Base-by-base conservation (phyloP, 2,113 vertebrate species). In the Sitta europaea region DNA sequence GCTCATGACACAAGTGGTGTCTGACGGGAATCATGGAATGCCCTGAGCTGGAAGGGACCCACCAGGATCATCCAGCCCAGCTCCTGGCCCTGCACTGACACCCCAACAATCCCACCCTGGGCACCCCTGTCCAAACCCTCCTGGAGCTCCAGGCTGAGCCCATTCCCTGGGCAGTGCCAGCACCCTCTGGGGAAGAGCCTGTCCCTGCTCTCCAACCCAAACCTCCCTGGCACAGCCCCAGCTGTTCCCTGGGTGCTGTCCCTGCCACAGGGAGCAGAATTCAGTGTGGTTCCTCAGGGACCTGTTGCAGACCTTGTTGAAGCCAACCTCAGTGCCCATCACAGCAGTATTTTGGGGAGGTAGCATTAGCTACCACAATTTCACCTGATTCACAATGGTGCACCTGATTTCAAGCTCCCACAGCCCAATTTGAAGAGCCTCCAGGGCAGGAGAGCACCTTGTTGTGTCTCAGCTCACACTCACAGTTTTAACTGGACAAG, bases 61-160 rank as follows among this genome's bases (percentile, higher is more conserved):
- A 0, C 12, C 0, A 1, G 65, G 33, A 38, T 3, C 45, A 38
- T 5, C 7, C 10, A 58, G 5, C 0, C 8, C 59, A 53, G 3
- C 38, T 0, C 27, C 43, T 10, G 15, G 1, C 33, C 23, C 27
- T 73, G 36, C 43, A 3, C 33, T 38, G 19, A 24, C 12, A 1
- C 51, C 35, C 43, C 33, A 66, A 8, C 31, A 57, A 10, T 1
- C 33, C 42, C 59, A 35, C 8, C 36, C 43, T 63, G 66, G 0
- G 5, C 55, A 50, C 23, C 62, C 73, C 63, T 78, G 83, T 12
- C 36, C 51, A 16, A 58, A 10, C 2, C 0, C 51, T 45, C 33
- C 67, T 58, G 22, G 51, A 80, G 76, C 86, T 80, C 67, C 58
- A 75, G 25, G 75, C 66, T 0, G 25, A 57, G 67, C 6, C 86